Conservation (phyloP, 2,888 invertebrate species). For the Synergus japonicus region DNA sequence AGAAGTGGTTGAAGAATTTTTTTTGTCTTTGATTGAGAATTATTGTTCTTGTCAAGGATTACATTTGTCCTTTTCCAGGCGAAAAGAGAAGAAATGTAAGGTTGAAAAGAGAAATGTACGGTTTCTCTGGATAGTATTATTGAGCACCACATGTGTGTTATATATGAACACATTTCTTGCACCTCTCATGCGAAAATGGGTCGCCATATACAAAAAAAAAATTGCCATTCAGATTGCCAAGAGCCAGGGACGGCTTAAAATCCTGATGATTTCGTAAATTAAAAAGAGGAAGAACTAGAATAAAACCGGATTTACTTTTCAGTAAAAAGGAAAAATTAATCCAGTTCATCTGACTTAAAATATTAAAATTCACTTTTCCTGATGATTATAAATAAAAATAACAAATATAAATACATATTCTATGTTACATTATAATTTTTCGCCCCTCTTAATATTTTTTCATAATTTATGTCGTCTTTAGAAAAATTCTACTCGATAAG, state of each 20-base stretch:
- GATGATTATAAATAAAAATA: neutral
- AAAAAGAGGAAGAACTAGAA: neutral
- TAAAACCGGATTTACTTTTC: neutral
- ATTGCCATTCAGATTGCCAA: neutral
- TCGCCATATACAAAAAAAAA: neutral
- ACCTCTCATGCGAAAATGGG: constrained; percentile 10
- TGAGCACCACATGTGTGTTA: neutral
- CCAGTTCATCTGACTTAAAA: neutral
- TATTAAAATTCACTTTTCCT: neutral
- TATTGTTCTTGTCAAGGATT: neutral
- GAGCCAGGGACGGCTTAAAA: neutral
- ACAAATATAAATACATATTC: neutral
- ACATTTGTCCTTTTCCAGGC: neutral
- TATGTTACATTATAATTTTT: neutral
- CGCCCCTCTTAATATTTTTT: too few relatives aligned
- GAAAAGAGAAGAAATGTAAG: neutral
- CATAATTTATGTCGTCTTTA: too few relatives aligned
- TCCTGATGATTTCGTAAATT: neutral
- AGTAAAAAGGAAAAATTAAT: neutral
- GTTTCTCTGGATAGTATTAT: neutral
- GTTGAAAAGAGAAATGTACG: neutral
- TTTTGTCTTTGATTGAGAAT: neutral
- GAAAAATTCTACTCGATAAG: neutral
- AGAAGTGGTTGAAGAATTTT: neutral
- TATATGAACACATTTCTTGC: neutral